Conservation (phyloP, 2,113 vertebrate species). For the Chaetops frenatus region DNA sequence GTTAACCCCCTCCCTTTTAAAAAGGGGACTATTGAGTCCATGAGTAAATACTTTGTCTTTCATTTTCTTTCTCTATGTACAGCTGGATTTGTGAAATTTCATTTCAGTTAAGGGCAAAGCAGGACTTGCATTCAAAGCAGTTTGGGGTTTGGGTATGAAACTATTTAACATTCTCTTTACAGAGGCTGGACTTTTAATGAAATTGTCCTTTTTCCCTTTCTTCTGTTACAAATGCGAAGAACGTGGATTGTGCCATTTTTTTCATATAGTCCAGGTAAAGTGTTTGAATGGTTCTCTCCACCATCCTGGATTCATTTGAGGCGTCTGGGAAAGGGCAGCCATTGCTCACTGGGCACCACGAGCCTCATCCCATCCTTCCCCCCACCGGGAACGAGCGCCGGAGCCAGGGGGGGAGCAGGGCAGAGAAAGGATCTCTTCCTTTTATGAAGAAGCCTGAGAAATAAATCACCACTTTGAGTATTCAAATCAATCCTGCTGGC, state of each 20-base stretch:
- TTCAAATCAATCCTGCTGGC: conserved; percentile 69
- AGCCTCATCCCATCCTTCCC: conserved; percentile 42
- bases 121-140: conserved; percentile 69
- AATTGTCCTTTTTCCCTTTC: conserved; percentile 55
- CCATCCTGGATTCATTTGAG: conserved; percentile 51
- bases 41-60: conserved; percentile 58
- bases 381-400: neutral
- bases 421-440: neutral
- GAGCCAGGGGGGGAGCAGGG: neutral
- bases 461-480: conserved; percentile 63
- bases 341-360: conserved; percentile 28
- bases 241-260: conserved; percentile 11
- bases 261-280: neutral
- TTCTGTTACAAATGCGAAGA: conserved; percentile 49
- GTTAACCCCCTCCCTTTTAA: conserved; percentile 40
- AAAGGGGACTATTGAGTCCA: neutral
- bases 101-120: conserved; percentile 64
- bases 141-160: conserved; percentile 42
- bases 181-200: conserved; percentile 51
- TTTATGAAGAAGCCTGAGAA: conserved; percentile 62
- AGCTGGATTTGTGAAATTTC: conserved; percentile 68
- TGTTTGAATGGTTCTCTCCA: conserved; percentile 37
- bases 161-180: conserved; percentile 67
- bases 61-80: conserved; percentile 1
- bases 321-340: conserved; percentile 55